phyloP scores from a whole-genome alignment of 2,888 invertebrate genomes.

The Himalopsyche tibetana region DNA sequence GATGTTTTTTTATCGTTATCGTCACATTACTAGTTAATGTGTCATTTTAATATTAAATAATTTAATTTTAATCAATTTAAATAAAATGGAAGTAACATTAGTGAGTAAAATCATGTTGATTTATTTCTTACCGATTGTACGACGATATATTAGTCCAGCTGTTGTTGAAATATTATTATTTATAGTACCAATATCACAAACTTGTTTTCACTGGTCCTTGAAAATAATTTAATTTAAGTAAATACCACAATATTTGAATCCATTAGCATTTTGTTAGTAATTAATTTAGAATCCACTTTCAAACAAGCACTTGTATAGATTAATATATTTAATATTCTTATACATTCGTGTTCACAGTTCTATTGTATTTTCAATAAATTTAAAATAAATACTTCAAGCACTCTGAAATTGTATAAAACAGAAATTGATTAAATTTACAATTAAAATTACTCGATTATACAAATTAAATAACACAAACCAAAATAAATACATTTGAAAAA shows the following conservation, averaged over 20 bases:
- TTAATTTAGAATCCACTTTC: conserved; percentile 13
- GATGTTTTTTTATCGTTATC: too few species aligned
- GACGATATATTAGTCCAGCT: too few species aligned
- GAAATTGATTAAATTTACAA: neutral
- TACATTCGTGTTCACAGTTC: neutral
- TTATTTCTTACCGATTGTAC: too few species aligned
- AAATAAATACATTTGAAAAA: too few species aligned
- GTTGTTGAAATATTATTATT: too few species aligned
- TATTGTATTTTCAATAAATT: conserved; percentile 8
- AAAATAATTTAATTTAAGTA: neutral
- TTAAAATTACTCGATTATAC: too few species aligned
- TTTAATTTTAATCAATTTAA: too few species aligned
- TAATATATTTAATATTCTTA: neutral
- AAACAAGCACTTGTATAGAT: neutral
- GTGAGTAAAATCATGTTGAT: too few species aligned
- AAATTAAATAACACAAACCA: too few species aligned
- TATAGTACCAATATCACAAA: neutral
- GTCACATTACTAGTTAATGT: too few species aligned
- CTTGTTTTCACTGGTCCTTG: neutral
- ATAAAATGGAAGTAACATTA: too few species aligned
- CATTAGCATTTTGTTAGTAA: neutral
- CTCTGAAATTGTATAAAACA: neutral
- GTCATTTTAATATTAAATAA: too few species aligned
- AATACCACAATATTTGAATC: conserved; percentile 28
- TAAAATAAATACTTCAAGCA: neutral